Base-by-base conservation (phyloP, 2,113 vertebrate genomes). In the Trinectes maculatus region DNA sequence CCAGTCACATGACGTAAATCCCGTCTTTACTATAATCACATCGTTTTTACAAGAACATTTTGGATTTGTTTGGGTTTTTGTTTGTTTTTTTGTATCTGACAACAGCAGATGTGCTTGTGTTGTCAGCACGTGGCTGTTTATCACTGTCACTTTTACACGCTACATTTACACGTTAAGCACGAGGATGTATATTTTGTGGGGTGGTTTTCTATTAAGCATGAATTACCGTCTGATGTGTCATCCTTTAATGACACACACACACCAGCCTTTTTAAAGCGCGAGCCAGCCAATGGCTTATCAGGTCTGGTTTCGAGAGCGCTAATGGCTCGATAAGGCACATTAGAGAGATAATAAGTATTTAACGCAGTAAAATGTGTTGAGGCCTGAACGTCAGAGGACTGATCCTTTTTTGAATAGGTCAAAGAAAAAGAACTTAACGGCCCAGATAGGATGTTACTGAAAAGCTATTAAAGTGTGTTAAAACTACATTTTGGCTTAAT, bases 321-420 rank as follows among this genome's bases (percentile, higher is more conserved):
- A 89, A 87, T 86, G 76, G 78, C 56, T 44, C 65, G 83, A 85
- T 82, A 82, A 87, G 82, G 71, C 83, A 86, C 85, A 87, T 87
- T 89, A 77, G 72, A 74, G 63, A 36, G 43, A 78, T 87, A 85
- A 84, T 90, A 86, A 83, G 75, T 77, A 73, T 89, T 89, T 78
- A 87, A 89, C 83, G 71, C 79, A 74, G 71, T 81, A 63, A 78
- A 87, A 78, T 74, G 71, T 74, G 71, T 44, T 58, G 36, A 63
- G 61, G 62, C 66, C 36, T 0, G 8, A 26, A 46, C 65, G 44
- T 49, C 33, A 6, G 71, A 69, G 58, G 72, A 71, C 67, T 70
- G 51, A 82, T 76, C 54, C 44, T 31, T 67, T 71, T 71, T 71
- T 49, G 54, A 81, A 77, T 16, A 46, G 66, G 42, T 53, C 53